Evolutionary conservation across 2,888 invertebrate species (phyloP).

Genomic region (Hydrotaea diabolus): DNA sequence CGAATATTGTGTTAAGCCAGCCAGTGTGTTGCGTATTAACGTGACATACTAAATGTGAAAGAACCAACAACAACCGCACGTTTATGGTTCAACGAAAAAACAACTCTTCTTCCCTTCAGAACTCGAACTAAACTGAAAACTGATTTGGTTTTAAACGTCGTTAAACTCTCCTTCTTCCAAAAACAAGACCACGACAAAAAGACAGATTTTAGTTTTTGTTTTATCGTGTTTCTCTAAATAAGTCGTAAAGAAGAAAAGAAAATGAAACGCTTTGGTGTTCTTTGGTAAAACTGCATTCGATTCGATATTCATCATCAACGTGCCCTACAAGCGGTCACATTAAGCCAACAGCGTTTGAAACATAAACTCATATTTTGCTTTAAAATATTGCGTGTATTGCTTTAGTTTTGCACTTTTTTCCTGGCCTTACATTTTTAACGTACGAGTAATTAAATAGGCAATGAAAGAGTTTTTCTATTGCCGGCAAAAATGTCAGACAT

Average conservation of each 20-base stretch:
- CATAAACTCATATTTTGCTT: not conserved
- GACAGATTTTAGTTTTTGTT: constrained; percentile 36
- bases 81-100: constrained; percentile 36
- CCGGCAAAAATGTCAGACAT: not conserved
- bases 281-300: constrained; percentile 35
- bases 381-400: not conserved
- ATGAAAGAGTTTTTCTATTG: not conserved
- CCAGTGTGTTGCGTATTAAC: constrained; percentile 32
- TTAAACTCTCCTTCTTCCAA: constrained; percentile 46
- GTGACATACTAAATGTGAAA: constrained; percentile 30
- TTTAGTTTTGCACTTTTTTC: constrained; percentile 51
- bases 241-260: constrained; percentile 32
- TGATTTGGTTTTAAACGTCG: constrained; percentile 44
- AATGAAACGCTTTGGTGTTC: constrained; percentile 20
- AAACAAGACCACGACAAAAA: not conserved
- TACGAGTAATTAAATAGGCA: not conserved
- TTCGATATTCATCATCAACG: not conserved
- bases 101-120: constrained; percentile 53
- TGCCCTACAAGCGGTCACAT: constrained; percentile 14
- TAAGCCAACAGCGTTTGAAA: not conserved
- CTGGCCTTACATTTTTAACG: not conserved
- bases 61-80: not conserved
- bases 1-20: constrained; percentile 1
- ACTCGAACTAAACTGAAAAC: constrained; percentile 55
- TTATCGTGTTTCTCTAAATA: constrained; percentile 50